Conservation (phyloP, 2,888 invertebrate genomes). For the Scaptomyza reducta region DNA sequence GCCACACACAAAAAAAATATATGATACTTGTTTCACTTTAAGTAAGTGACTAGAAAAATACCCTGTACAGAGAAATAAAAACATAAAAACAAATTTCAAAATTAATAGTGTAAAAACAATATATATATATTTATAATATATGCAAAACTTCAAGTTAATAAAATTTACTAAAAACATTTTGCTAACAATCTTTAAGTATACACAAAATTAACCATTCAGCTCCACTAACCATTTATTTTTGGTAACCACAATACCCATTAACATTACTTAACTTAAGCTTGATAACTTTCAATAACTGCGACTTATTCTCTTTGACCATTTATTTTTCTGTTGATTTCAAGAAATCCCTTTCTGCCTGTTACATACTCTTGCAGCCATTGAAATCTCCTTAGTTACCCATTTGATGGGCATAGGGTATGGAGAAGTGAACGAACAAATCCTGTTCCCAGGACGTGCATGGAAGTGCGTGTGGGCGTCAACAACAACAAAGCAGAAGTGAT, state of each 20-base stretch:
- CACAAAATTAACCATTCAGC: too few species aligned
- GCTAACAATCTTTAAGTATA: too few species aligned
- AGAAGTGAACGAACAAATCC: conserved; percentile 14
- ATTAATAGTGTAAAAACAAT: too few species aligned
- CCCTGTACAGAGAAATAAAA: background rate
- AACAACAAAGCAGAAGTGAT: conserved; percentile 33
- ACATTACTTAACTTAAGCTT: background rate
- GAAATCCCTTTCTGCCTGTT: background rate
- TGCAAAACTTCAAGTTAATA: too few species aligned
- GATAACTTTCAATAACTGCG: background rate
- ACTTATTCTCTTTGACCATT: too few species aligned
- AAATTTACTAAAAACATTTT: too few species aligned
- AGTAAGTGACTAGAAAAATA: background rate
- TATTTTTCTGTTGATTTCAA: too few species aligned
- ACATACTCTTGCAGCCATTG: too few species aligned
- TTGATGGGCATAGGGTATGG: conserved; percentile 1
- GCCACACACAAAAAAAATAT: background rate
- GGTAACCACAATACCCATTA: too few species aligned
- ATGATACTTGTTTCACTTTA: background rate
- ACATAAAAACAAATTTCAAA: too few species aligned
- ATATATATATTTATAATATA: too few species aligned
- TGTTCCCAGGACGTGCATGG: conserved; percentile 42
- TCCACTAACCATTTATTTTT: too few species aligned
- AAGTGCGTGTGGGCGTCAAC: conserved; percentile 62
- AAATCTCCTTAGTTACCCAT: conserved; percentile 2